phyloP scores from a whole-genome alignment of 2,888 invertebrate species.

The Operophtera brumata region DNA sequence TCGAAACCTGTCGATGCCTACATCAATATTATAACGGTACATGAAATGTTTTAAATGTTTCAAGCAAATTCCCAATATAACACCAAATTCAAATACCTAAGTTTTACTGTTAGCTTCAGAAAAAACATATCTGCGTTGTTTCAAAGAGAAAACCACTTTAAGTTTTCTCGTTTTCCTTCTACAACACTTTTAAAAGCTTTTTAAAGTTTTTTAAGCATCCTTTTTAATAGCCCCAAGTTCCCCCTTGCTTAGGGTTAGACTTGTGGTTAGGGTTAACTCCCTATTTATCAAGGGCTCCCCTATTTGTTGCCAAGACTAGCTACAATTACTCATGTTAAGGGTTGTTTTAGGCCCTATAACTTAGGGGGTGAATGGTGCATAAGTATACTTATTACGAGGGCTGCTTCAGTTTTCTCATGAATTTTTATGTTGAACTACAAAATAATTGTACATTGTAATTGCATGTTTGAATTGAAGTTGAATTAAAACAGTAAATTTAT shows the following conservation, averaged over 20 bases:
- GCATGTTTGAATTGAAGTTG: not conserved
- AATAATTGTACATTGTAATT: not conserved
- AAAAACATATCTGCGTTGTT: not conserved
- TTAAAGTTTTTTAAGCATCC: slow-evolving; percentile 6
- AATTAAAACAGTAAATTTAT: too few species aligned
- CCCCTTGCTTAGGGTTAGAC: slow-evolving; percentile 11
- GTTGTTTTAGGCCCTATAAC: too few species aligned
- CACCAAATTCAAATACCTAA: too few species aligned
- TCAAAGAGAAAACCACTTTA: slow-evolving; percentile 6
- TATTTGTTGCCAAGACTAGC: slow-evolving; percentile 5
- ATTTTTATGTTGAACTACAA: not conserved
- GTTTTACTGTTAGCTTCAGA: too few species aligned
- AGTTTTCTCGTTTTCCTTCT: slow-evolving; percentile 9
- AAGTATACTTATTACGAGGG: slow-evolving; percentile 8
- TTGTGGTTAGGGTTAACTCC: slow-evolving; percentile 16
- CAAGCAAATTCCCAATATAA: too few species aligned
- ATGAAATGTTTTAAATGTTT: too few species aligned
- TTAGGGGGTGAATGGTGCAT: slow-evolving; percentile 7
- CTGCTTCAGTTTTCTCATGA: not conserved
- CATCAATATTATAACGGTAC: too few species aligned
- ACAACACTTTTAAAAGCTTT: slow-evolving; percentile 14
- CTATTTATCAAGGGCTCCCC: not conserved
- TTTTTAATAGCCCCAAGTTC: slow-evolving; percentile 6
- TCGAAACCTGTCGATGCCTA: too few species aligned
- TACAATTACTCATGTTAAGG: slow-evolving; percentile 20